Evolutionary conservation across 64 coral and sea anemone genomes (phyloP), one percentile per base, ranked within the genome.

Genomic region (Montipora cactus): DNA sequence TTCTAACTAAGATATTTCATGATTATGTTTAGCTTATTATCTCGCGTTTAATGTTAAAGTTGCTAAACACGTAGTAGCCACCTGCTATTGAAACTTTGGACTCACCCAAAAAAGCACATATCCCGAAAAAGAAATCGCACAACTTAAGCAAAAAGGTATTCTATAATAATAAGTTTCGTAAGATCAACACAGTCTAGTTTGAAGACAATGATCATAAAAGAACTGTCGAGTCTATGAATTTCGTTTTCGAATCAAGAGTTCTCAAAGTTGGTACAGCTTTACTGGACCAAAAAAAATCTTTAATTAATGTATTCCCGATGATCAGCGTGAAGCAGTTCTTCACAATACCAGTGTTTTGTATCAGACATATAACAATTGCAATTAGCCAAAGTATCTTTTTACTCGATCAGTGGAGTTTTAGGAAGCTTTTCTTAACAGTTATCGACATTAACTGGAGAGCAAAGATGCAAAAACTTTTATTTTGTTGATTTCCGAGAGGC

Each of bases 21-120:
- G 15, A 18, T 8, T 48, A n/a, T 16, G 14, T 21, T 4, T 18
- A 44, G 15, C 71, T 86, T 71, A 23, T 48, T 81, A 68, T 71
- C n/a, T 22, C 11, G 7, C n/a, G 82, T 50, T 50, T 86, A 10
- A 47, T 49, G 66, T 86, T 49, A 6, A 46, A 7, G 44, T 7
- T 4, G 37, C 18, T 13, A 50, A 86, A 66, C 82, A 19, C 37
- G 12, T 47, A 25, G 7, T 1, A 45, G 47, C 66, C 82, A 86
- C 82, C 82, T 86, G 82, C 67, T 37, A n/a, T 37, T 61, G 6
- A 71, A 67, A 58, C 13, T 72, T 71, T 48, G 81, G 81, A 16
- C 82, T 86, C 66, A 72, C 82, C 82, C 82, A 86, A 50, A 86
- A 71, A 86, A 19, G 82, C 59, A 47, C 47, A 20, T 22, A 8